Percentiles rank a stretch among this genome's conserved stretches.
phyloP scores from a whole-genome alignment of 2,113 vertebrate genomes.

The Circaetus gallicus region DNA sequence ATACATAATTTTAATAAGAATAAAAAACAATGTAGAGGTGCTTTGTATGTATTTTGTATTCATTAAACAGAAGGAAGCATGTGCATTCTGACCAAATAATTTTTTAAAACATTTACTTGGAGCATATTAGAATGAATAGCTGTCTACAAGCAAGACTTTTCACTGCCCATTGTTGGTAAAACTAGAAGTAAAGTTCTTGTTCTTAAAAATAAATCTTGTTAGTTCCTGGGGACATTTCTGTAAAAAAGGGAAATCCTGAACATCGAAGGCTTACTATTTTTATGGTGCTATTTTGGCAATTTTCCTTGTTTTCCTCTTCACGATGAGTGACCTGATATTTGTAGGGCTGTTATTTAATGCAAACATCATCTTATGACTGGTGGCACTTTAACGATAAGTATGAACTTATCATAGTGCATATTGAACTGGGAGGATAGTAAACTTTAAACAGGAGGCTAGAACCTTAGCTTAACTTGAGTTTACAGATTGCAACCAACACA shows the following conservation, averaged over 20 bases:
- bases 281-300: not conserved
- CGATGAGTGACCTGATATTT: not conserved
- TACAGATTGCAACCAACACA: constrained; percentile 22
- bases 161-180: not conserved
- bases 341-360: not conserved
- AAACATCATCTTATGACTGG: not conserved
- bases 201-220: not conserved
- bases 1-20: not conserved
- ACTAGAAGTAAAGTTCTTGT: not conserved
- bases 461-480: constrained; percentile 1
- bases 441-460: not conserved
- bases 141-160: not conserved
- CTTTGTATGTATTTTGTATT: not conserved
- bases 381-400: not conserved
- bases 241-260: constrained; percentile 8
- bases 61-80: not conserved
- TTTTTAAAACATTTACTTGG: not conserved
- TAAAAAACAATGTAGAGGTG: not conserved
- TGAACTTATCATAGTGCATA: not conserved
- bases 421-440: not conserved
- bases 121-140: not conserved
- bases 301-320: not conserved
- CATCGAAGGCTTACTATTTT: not conserved
- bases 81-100: not conserved
- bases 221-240: not conserved